Conservation (phyloP, 2,888 invertebrate species). For the Germaria angustata region DNA sequence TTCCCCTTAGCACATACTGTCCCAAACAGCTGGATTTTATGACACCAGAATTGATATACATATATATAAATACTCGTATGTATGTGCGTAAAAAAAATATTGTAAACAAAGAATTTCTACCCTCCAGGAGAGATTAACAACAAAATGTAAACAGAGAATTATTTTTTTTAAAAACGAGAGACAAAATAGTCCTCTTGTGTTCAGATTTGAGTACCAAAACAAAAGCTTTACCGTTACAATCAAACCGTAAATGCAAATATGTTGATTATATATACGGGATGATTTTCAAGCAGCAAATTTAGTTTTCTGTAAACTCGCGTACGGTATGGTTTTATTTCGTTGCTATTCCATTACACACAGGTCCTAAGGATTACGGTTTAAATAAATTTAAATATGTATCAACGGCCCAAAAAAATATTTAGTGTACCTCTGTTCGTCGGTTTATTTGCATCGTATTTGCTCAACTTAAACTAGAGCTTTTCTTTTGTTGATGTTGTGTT, state of each 20-base stretch:
- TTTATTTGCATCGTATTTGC: not conserved
- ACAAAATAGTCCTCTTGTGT: too few species aligned
- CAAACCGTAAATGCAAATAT: slow-evolving; percentile 35
- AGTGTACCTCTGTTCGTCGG: not conserved
- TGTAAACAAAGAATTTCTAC: slow-evolving; percentile 22
- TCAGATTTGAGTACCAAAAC: not conserved
- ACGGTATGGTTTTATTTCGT: slow-evolving; percentile 47
- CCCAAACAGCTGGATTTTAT: slow-evolving; percentile 42
- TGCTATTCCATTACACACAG: not conserved
- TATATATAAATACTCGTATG: too few species aligned
- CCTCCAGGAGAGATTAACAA: not conserved
- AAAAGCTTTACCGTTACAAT: slow-evolving; percentile 58
- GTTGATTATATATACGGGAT: slow-evolving; percentile 50
- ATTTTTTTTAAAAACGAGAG: not conserved
- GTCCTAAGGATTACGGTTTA: slow-evolving; percentile 54
- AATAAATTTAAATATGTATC: slow-evolving; percentile 3
- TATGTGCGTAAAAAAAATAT: not conserved
- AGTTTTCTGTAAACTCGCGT: slow-evolving; percentile 59
- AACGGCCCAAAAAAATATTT: slow-evolving; percentile 1
- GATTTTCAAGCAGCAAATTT: slow-evolving; percentile 22
- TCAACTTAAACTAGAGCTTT: slow-evolving; percentile 40
- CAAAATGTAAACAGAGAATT: slow-evolving; percentile 50
- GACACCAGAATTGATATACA: not conserved
- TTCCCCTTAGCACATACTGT: slow-evolving; percentile 4
- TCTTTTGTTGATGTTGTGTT: slow-evolving; percentile 27